Evolutionary conservation across 2,888 invertebrate species (phyloP), one percentile per base, ranked within the genome.

Genomic region (Andricus quercusramuli): DNA sequence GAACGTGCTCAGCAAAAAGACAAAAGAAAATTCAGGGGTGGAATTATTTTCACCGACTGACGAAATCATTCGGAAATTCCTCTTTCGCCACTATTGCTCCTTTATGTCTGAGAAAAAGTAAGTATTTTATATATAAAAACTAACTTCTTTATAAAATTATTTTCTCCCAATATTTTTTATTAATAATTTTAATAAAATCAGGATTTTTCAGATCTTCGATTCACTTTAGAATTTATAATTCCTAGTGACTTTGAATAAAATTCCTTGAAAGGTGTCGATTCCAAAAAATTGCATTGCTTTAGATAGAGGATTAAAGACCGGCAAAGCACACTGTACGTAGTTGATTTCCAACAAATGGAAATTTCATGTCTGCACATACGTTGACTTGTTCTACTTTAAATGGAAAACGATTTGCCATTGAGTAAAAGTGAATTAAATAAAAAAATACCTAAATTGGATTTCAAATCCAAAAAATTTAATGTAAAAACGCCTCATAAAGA

Each of bases 261-360:
- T 3, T 11, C 11, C 13, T 41, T 13, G 2, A 4, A 13, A 13
- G 41, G 41, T 41, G 13, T 41, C 41, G 51, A 51, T 51, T 51
- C n/a, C 8, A n/a, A 6, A 0, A 51, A n/a, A 20, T 51, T n/a
- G n/a, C 9, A 2, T 51, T 2, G 1, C 20, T 51, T 9, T 6
- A 20, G 20, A 44, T n/a, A n/a, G 8, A n/a, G 6, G 20, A 51
- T 51, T n/a, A n/a, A 51, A 51, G n/a, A 51, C n/a, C 20, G 20
- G 51, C n/a, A 8, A 51, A 37, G 13, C 22, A 11, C 47, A 67
- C 62, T 59, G 25, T 62, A 62, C 25, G 3, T 13, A 62, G 13
- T 11, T 59, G 66, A 47, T 74, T 62, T 67, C 76, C 74, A 74
- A 47, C 59, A 62, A 79, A 81, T 77, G 70, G 76, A 79, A 13